Conservation (phyloP, 1,140 invertebrate species). For the Euwallacea similis region DNA sequence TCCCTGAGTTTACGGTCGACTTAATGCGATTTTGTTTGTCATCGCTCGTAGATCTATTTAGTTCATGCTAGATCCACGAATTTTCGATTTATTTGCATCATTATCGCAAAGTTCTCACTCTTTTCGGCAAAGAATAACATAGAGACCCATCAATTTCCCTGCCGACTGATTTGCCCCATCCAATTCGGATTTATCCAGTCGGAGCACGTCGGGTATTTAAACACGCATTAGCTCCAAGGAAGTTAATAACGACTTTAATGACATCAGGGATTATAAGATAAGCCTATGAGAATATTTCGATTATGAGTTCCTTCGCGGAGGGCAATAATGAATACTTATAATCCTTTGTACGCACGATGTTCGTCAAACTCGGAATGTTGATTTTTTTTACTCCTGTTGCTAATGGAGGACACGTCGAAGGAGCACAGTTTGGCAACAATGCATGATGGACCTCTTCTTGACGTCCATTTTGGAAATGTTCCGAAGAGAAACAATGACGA, state of each 20-base stretch:
- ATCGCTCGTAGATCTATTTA: not conserved
- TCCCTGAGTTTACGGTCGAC: slow-evolving; percentile 11
- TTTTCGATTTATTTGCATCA: too few species aligned
- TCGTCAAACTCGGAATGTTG: not conserved
- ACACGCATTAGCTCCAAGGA: slow-evolving; percentile 5
- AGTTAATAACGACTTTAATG: slow-evolving; percentile 20
- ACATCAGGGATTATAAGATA: slow-evolving; percentile 21
- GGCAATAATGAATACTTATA: slow-evolving; percentile 1
- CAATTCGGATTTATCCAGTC: not conserved
- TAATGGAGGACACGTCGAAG: not conserved
- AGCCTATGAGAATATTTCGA: slow-evolving; percentile 20
- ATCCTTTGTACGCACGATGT: slow-evolving; percentile 7
- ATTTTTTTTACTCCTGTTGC: not conserved
- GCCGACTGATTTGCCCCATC: not conserved
- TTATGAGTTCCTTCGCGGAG: slow-evolving; percentile 4
- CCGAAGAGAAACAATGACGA: not conserved
- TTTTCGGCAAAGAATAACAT: too few species aligned
- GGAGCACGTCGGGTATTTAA: slow-evolving; percentile 6
- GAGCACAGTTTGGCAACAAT: too few species aligned
- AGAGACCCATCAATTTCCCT: too few species aligned
- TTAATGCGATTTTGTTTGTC: slow-evolving; percentile 10
- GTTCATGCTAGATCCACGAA: too few species aligned
- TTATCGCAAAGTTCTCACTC: too few species aligned
- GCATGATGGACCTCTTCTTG: not conserved
- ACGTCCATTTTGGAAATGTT: not conserved